Percentiles rank a stretch among this genome's conserved stretches.
Conservation (phyloP, 2,888 invertebrate genomes). For the Corbicula japonica region DNA sequence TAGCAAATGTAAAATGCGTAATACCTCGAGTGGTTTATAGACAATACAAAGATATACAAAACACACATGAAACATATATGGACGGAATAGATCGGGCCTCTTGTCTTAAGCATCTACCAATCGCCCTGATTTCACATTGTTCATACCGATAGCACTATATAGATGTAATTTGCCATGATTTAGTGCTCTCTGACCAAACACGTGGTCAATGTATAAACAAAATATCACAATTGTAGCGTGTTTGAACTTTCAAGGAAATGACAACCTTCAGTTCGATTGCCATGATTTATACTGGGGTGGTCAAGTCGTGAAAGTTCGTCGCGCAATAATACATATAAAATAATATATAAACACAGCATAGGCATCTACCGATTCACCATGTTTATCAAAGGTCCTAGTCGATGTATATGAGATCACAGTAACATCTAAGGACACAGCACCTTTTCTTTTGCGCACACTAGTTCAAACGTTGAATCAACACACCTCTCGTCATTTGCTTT, state of each 20-base stretch:
- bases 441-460: neutral
- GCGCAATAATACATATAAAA: slow-evolving; percentile 1
- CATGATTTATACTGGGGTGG: slow-evolving; percentile 48
- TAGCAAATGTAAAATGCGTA: neutral
- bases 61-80: slow-evolving; percentile 40
- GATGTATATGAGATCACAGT: neutral
- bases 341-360: neutral
- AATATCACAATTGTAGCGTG: slow-evolving; percentile 11
- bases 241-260: slow-evolving; percentile 24
- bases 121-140: slow-evolving; percentile 40
- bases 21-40: neutral
- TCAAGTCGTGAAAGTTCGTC: slow-evolving; percentile 31
- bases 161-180: slow-evolving; percentile 42
- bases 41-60: slow-evolving; percentile 6
- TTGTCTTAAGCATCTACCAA: slow-evolving; percentile 35
- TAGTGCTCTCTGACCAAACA: slow-evolving; percentile 19
- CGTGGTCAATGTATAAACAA: neutral
- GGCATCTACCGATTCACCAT: slow-evolving; percentile 40
- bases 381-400: neutral
- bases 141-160: neutral
- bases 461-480: neutral
- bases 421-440: neutral
- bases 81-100: slow-evolving; percentile 70
- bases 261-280: slow-evolving; percentile 21
- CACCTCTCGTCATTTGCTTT: slow-evolving; percentile 26